These are phyloP conservation scores for Hirtodrosophila histrioides DNA, from an alignment of 2,888 invertebrate genomes.

Conservation along the genomic window DNA sequence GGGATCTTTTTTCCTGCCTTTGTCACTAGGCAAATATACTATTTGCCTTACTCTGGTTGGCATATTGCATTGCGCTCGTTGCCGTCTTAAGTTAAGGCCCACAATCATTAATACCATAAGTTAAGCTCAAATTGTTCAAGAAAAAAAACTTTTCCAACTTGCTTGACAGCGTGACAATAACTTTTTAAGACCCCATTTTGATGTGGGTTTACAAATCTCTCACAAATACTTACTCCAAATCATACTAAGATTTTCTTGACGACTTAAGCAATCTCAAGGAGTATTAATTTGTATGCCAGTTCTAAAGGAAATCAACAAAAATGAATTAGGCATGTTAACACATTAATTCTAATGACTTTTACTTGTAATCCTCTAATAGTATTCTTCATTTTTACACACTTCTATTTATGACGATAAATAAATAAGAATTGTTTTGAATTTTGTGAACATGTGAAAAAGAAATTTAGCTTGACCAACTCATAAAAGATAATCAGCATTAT, in stretches of 20 bases:
- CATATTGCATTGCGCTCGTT: constrained; percentile 49
- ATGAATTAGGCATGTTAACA: too few relatives aligned
- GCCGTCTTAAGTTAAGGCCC: constrained; percentile 32
- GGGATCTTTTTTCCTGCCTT: constrained; percentile 48
- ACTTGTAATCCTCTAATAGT: too few relatives aligned
- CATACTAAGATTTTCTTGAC: not conserved
- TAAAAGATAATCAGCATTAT: too few relatives aligned
- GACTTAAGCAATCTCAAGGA: too few relatives aligned
- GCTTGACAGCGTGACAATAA: constrained; percentile 28
- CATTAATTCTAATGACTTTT: too few relatives aligned
- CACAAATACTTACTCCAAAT: not conserved
- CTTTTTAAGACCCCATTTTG: constrained; percentile 26
- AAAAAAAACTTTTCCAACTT: constrained; percentile 6
- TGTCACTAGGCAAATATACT: constrained; percentile 47
- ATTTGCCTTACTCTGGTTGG: constrained; percentile 38
- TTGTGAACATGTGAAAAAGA: too few relatives aligned
- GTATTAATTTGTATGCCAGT: too few relatives aligned
- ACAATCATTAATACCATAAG: constrained; percentile 47
- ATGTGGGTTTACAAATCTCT: constrained; percentile 15
- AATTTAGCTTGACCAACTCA: too few relatives aligned
- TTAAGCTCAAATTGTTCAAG: constrained; percentile 30
- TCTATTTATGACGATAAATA: too few relatives aligned
- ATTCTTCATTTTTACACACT: too few relatives aligned
- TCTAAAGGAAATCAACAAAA: too few relatives aligned
- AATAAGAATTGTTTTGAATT: too few relatives aligned